phyloP scores from a whole-genome alignment of 2,888 invertebrate genomes.

The Automeris io region DNA sequence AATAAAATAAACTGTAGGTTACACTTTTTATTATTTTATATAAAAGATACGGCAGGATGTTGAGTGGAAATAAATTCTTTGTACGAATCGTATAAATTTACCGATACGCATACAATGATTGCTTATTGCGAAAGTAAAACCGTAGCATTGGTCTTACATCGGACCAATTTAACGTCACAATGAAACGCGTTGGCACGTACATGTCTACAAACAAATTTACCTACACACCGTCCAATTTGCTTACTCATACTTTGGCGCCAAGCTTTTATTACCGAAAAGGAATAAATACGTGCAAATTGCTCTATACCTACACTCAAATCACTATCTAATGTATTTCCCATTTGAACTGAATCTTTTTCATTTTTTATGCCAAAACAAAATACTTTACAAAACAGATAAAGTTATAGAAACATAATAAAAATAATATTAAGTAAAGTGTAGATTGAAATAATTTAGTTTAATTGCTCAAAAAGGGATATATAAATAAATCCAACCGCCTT shows the following conservation, averaged over 20 bases:
- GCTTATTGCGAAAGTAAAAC: constrained; percentile 21
- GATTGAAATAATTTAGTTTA: too few species aligned
- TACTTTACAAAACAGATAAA: too few species aligned
- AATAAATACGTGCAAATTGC: constrained; percentile 23
- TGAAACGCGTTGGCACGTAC: constrained; percentile 41
- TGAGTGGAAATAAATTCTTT: constrained; percentile 25
- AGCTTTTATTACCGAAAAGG: constrained; percentile 43
- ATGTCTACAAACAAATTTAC: constrained; percentile 53
- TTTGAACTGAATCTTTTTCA: not conserved
- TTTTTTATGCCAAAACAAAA: too few species aligned
- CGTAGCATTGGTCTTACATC: constrained; percentile 23
- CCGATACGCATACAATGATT: constrained; percentile 12
- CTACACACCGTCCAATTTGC: constrained; percentile 45
- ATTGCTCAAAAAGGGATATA: too few species aligned
- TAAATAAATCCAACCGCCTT: too few species aligned
- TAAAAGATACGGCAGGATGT: too few species aligned
- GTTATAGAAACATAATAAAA: too few species aligned
- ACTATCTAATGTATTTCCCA: not conserved
- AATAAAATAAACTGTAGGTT: too few species aligned
- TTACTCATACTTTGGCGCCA: constrained; percentile 48
- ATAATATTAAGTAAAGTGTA: too few species aligned
- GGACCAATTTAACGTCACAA: constrained; percentile 36
- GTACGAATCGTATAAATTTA: constrained; percentile 22
- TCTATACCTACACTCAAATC: not conserved
- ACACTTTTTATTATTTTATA: too few species aligned